These are phyloP conservation scores for Entomyzon cyanotis DNA, from an alignment of 2,113 vertebrate species.

Conservation along the genomic window DNA sequence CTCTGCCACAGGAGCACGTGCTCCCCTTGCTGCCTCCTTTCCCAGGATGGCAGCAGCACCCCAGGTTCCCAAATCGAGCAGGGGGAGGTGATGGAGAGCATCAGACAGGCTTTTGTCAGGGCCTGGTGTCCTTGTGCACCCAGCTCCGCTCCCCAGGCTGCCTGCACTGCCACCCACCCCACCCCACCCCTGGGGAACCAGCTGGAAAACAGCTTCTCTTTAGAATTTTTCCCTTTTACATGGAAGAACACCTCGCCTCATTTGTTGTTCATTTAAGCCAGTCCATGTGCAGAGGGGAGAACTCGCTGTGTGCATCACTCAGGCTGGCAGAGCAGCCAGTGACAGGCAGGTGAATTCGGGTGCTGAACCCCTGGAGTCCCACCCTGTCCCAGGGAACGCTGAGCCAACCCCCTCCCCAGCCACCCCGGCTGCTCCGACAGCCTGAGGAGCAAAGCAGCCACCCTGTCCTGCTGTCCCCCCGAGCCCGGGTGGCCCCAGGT, in stretches of 20 bases:
- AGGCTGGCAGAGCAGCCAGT: not conserved
- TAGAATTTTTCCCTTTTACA: not conserved
- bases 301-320: accelerated
- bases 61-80: accelerated
- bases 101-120: not conserved
- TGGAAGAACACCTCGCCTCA: accelerated
- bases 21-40: accelerated
- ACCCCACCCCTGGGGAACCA: not conserved
- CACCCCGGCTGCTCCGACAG: not conserved
- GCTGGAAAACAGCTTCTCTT: not conserved
- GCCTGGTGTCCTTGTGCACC: no score
- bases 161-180: accelerated
- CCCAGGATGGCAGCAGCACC: not conserved
- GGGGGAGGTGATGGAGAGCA: not conserved
- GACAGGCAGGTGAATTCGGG: accelerated
- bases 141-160: not conserved
- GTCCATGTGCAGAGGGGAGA: not conserved
- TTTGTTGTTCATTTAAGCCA: not conserved
- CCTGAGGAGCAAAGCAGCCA: not conserved
- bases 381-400: accelerated
- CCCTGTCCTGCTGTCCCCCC: no score
- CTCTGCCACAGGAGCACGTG: not conserved
- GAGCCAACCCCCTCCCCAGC: not conserved
- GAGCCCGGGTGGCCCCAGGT: not conserved
- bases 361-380: not conserved